Evolutionary conservation across 2,113 vertebrate genomes (phyloP).

Genomic region (Halichoeres trimaculatus): DNA sequence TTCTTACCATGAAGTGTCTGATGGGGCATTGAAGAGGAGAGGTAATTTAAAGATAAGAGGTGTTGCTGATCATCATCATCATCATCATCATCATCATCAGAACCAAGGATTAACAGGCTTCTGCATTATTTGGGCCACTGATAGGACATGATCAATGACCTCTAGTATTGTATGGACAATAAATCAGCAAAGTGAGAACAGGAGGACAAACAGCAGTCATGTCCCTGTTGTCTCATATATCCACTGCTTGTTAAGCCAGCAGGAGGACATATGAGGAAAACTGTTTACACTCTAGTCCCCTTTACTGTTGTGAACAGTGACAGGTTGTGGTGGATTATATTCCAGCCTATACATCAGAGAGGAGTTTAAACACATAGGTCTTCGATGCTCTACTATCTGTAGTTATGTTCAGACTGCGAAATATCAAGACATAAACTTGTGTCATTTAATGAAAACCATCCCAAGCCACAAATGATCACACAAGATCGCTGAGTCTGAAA

Average conservation of each 20-base stretch:
- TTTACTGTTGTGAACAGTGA: too few species aligned
- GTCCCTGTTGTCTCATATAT: constrained; percentile 76
- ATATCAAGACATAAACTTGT: too few species aligned
- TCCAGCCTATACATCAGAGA: too few species aligned
- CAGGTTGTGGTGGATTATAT: too few species aligned
- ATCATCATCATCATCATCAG: constrained; percentile 55
- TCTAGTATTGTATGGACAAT: constrained; percentile 58
- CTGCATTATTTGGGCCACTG: constrained; percentile 56
- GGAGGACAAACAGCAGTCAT: constrained; percentile 77
- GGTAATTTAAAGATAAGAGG: constrained; percentile 48
- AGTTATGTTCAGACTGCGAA: too few species aligned
- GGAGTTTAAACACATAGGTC: too few species aligned
- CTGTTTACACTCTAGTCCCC: background rate
- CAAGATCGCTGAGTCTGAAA: too few species aligned
- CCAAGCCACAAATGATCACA: too few species aligned
- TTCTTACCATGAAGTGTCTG: constrained; percentile 29
- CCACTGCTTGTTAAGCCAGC: constrained; percentile 55
- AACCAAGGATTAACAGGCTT: constrained; percentile 66
- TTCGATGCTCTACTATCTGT: too few species aligned
- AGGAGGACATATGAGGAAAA: constrained; percentile 39
- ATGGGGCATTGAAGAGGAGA: constrained; percentile 12
- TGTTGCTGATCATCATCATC: constrained; percentile 53
- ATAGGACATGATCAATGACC: constrained; percentile 73
- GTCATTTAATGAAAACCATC: too few species aligned
- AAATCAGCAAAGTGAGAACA: constrained; percentile 72